These are phyloP conservation scores for Ferrisia virgata DNA, from an alignment of 2,888 invertebrate genomes.

Conservation along the genomic window DNA sequence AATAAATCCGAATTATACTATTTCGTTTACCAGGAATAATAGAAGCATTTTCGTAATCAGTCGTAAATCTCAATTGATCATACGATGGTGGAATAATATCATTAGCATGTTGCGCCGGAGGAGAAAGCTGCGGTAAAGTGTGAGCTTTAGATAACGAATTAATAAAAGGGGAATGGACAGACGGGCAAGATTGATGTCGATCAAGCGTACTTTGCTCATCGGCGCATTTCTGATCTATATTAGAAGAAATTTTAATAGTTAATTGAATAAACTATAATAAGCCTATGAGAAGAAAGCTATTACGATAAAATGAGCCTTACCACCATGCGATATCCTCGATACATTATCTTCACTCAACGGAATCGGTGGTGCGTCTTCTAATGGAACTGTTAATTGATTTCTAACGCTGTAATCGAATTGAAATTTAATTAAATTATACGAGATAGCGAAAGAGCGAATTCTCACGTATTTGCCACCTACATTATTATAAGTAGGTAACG, in stretches of 20 bases:
- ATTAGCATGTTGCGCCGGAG: background rate
- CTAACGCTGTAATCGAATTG: background rate
- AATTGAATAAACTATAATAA: background rate
- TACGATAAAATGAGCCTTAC: background rate
- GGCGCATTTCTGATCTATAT: slow-evolving; percentile 22
- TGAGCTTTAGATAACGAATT: slow-evolving; percentile 38
- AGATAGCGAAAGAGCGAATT: background rate
- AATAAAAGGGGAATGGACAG: slow-evolving; percentile 36
- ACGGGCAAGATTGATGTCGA: slow-evolving; percentile 42
- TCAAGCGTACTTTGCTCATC: slow-evolving; percentile 15
- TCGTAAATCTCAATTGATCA: slow-evolving; percentile 36
- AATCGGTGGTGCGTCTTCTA: slow-evolving; percentile 56
- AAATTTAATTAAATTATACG: slow-evolving; percentile 10
- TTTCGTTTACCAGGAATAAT: slow-evolving; percentile 33
- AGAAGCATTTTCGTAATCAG: slow-evolving; percentile 42
- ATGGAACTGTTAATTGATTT: slow-evolving; percentile 54
- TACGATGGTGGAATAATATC: slow-evolving; percentile 38
- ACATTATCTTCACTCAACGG: slow-evolving; percentile 48
- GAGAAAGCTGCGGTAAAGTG: slow-evolving; percentile 37
- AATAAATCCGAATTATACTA: too few relatives aligned
- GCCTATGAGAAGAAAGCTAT: background rate
- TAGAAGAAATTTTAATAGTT: background rate
- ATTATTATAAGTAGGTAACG: background rate
- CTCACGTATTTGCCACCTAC: background rate
- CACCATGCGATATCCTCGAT: background rate